Evolutionary conservation across 2,888 invertebrate species (phyloP).

Genomic region (Dynastes grantii): DNA sequence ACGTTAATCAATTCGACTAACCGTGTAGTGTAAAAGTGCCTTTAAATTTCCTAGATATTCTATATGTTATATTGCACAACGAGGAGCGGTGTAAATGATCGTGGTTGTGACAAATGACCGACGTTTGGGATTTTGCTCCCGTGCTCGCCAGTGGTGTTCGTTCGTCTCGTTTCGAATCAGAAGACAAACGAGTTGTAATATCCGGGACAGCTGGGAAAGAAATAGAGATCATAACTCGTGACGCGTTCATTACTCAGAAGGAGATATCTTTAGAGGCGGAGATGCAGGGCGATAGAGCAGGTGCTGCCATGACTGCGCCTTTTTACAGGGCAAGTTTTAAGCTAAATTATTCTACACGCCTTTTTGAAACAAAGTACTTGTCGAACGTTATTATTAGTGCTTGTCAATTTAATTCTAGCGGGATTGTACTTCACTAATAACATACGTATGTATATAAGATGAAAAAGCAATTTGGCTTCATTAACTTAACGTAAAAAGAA

Average conservation of each 20-base stretch:
- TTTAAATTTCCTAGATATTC: background rate
- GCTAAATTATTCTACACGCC: constrained; percentile 14
- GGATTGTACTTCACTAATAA: too few species aligned
- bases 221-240: constrained; percentile 68
- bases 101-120: constrained; percentile 64
- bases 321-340: background rate
- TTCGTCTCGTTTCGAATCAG: constrained; percentile 53
- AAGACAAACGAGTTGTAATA: constrained; percentile 71
- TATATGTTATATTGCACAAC: background rate
- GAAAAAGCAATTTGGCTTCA: too few species aligned
- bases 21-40: too few species aligned
- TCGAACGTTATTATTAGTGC: background rate
- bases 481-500: too few species aligned
- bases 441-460: too few species aligned
- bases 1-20: too few species aligned
- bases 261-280: constrained; percentile 37
- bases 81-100: constrained; percentile 16
- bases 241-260: constrained; percentile 68
- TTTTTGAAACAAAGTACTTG: constrained; percentile 18
- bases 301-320: constrained; percentile 11
- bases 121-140: constrained; percentile 65
- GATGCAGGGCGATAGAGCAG: constrained; percentile 9
- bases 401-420: background rate
- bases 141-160: constrained; percentile 54
- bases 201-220: constrained; percentile 67